Evolutionary conservation across 2,113 vertebrate species (phyloP), one percentile per base, ranked within the genome.

Genomic region (Alexandromys fortis): DNA sequence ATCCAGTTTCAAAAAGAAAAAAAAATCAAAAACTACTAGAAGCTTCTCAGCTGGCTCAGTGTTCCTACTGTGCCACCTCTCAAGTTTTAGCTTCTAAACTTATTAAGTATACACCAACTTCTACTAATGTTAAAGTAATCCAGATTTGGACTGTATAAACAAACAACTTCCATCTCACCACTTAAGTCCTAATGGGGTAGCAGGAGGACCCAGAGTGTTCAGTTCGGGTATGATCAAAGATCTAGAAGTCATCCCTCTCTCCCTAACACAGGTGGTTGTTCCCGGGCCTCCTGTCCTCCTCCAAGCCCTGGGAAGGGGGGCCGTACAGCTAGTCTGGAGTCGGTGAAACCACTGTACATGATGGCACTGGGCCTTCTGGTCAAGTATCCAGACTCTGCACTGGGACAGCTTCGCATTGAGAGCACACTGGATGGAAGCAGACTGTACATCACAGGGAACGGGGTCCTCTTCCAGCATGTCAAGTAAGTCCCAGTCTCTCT

Each of bases 351-450:
- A 5, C 90, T 98, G 33, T 98, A 98, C 11, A 30, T 85, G 22
- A 96, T 98, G 98, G 98, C 97, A 10, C 97, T 98, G 87, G 98
- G 98, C 49, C 96, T 99, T 76, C 96, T 99, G 49, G 98, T 98
- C 81, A 98, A 96, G 87, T 98, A 98, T 81, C 98, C 98, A 0
- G 98, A 98, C 90, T 98, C 98, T 0, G 97, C 98, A 0, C 92
- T 98, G 85, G 98, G 98, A 52, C 98, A 98, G 97, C 98, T 98
- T 42, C 94, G 67, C 61, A 94, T 98, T 6, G 97, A 98, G 92
- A 97, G 98, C 65, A 97, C 97, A 0, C 79, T 98, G 87, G 97
- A 98, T 7, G 97, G 98, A 77, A 98, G 96, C 65, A 94, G 93
- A 89, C 96, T 98, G 49, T 98, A 98, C 92, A 97, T 98, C 93